Evolutionary conservation across 2,797 vertebrate species (phyloP).

Genomic region (Chiloscyllium punctatum): DNA sequence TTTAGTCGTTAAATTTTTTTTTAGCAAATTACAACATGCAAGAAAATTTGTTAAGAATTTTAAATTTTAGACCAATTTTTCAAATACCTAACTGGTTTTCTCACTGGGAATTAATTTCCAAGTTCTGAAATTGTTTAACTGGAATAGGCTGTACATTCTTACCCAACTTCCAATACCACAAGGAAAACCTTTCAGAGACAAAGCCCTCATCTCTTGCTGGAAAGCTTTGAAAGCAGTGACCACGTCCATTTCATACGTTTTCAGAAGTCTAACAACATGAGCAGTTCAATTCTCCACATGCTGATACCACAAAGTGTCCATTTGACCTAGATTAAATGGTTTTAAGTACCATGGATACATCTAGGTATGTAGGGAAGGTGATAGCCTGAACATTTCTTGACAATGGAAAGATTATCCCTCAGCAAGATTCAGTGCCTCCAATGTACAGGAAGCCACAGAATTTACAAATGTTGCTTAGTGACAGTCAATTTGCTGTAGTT

Average conservation of each 20-base stretch:
- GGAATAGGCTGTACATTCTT: constrained; percentile 40
- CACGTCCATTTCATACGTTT: neutral
- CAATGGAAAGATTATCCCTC: neutral
- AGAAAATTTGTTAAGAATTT: neutral
- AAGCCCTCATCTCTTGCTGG: constrained; percentile 50
- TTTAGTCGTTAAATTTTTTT: neutral
- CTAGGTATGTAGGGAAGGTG: neutral
- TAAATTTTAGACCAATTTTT: neutral
- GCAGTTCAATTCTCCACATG: neutral
- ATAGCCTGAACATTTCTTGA: neutral
- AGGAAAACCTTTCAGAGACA: constrained; percentile 71
- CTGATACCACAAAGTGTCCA: neutral
- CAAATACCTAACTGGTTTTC: neutral
- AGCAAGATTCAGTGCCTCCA: neutral
- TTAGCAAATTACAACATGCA: neutral
- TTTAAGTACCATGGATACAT: neutral
- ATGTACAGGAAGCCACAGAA: neutral
- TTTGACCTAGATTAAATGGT: neutral
- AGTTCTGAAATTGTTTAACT: neutral
- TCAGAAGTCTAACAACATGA: neutral
- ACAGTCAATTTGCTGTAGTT: neutral
- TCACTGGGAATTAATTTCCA: neutral
- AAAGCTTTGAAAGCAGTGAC: constrained; percentile 53
- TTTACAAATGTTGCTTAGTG: neutral
- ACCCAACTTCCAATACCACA: constrained; percentile 72